Evolutionary conservation across 2,888 invertebrate species (phyloP).

Genomic region (Drosophila heteroneura): DNA sequence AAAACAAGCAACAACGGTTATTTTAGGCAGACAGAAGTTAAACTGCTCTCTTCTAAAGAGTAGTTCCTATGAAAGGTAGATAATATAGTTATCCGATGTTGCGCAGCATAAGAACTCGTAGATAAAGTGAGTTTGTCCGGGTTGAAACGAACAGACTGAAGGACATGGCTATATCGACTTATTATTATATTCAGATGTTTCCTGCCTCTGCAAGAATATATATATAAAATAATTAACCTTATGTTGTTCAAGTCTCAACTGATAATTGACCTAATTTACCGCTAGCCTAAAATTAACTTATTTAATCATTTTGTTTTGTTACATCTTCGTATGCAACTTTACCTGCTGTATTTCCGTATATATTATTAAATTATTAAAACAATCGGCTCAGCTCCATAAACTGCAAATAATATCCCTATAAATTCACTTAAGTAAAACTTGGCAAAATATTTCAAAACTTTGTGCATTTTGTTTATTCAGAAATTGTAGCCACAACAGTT

Average conservation of each 20-base stretch:
- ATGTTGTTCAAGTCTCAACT: not conserved
- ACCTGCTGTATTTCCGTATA: not conserved
- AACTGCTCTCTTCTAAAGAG: not conserved
- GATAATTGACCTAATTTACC: not conserved
- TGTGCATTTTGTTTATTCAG: not conserved
- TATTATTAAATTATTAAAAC: not conserved
- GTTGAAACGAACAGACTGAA: not conserved
- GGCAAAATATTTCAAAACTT: constrained; percentile 7
- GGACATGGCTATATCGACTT: no score
- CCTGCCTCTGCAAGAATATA: not conserved
- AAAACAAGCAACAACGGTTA: not conserved
- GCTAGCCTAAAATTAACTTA: not conserved
- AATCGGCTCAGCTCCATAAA: not conserved
- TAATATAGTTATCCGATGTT: not conserved
- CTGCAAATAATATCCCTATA: constrained; percentile 1
- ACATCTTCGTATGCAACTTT: not conserved
- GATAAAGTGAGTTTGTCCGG: not conserved
- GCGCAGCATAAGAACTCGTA: not conserved
- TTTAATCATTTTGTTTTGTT: not conserved
- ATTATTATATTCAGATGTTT: not conserved
- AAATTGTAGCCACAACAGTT: constrained; percentile 10
- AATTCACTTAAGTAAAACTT: constrained; percentile 14
- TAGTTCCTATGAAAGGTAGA: not conserved
- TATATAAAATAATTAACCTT: not conserved
- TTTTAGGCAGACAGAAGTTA: not conserved